Evolutionary conservation across 2,797 vertebrate genomes (phyloP).

Genomic region (Netta rufina): DNA sequence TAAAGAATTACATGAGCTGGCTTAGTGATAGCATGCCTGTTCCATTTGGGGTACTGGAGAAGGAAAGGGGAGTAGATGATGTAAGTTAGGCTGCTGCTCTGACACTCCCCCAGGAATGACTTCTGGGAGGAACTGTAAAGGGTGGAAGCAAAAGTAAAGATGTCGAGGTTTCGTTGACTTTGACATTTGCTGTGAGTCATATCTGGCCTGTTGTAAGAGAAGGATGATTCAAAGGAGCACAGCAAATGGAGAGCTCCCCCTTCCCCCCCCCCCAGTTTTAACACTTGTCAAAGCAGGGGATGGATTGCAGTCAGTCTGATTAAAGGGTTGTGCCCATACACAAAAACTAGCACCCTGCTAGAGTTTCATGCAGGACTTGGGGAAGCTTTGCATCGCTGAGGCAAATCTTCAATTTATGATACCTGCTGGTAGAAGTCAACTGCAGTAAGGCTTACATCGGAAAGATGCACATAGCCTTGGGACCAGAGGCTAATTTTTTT

Average conservation of each 20-base stretch:
- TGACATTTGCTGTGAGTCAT: neutral
- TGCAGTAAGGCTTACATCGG: neutral
- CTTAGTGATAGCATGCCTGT: conserved; percentile 38
- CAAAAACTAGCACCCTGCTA: neutral
- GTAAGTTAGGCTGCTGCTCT: neutral
- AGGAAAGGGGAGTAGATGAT: conserved; percentile 26
- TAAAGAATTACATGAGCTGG: conserved; percentile 62
- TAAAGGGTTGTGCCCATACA: neutral
- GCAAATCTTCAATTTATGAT: neutral
- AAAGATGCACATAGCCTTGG: neutral
- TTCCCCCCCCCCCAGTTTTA: neutral
- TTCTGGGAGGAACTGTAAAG: neutral
- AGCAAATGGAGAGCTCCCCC: neutral
- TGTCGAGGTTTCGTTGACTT: neutral
- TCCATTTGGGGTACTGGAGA: conserved; percentile 22
- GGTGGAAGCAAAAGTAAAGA: conserved; percentile 12
- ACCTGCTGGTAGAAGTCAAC: neutral
- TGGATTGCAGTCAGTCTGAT: neutral
- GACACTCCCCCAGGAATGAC: neutral
- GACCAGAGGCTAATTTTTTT: neutral
- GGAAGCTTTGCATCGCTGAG: neutral
- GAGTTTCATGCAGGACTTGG: neutral
- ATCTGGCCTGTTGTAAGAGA: neutral
- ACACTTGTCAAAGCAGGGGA: neutral
- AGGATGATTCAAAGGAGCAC: neutral